A percentile compares a stretch with the other conserved stretches of the same genome.
Evolutionary conservation across 2,113 vertebrate genomes (phyloP).

Genomic region (Dipodomys stephensi): DNA sequence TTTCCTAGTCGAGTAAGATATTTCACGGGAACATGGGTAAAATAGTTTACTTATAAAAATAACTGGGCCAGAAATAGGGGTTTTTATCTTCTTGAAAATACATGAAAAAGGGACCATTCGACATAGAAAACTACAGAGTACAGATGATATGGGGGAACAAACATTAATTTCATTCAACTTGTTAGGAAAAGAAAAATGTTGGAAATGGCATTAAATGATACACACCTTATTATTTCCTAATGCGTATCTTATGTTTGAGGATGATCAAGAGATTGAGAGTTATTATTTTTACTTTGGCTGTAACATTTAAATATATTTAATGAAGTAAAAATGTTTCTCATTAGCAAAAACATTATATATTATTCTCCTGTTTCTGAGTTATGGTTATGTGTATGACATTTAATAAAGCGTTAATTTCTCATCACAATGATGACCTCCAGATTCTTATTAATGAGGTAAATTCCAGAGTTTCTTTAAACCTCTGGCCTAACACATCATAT

Average conservation of each 20-base stretch:
- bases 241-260: not conserved
- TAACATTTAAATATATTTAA: not conserved
- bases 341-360: not conserved
- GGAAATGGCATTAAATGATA: not conserved
- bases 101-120: not conserved
- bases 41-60: not conserved
- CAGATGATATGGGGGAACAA: not conserved
- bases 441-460: not conserved
- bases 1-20: not conserved
- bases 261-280: not conserved
- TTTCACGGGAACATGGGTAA: not conserved
- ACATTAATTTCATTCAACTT: not conserved
- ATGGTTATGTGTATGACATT: not conserved
- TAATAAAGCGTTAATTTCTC: constrained; percentile 22
- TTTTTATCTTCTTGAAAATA: too few species aligned
- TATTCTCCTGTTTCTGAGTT: not conserved
- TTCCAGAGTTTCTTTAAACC: constrained; percentile 4
- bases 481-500: not conserved
- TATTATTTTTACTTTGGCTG: not conserved
- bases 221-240: not conserved
- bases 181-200: not conserved
- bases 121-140: not conserved
- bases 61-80: not conserved
- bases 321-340: not conserved
- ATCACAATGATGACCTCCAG: not conserved